phyloP scores from a whole-genome alignment of 1,140 invertebrate genomes.

The Meloidogyne hapla region DNA sequence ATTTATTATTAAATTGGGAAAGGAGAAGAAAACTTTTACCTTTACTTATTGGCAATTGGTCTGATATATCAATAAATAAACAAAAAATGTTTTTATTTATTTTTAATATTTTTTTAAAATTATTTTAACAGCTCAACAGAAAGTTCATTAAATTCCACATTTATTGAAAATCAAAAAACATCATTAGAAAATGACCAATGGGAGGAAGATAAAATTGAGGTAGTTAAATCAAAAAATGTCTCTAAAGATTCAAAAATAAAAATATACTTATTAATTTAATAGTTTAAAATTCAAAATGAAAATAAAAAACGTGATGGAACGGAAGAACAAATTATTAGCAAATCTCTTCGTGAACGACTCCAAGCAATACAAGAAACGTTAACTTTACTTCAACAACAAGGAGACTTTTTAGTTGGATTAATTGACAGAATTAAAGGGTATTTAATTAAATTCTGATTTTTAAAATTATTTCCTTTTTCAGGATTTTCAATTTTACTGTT shows the following conservation, averaged over 20 bases:
- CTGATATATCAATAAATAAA: too few species aligned
- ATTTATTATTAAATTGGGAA: constrained; percentile 29
- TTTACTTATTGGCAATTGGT: not conserved
- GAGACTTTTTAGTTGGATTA: constrained; percentile 56
- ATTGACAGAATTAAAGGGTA: constrained; percentile 59
- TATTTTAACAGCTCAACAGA: not conserved
- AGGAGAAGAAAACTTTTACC: constrained; percentile 12
- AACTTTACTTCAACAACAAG: constrained; percentile 43
- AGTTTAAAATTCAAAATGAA: not conserved
- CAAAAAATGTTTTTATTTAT: too few species aligned
- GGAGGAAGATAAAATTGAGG: constrained; percentile 27
- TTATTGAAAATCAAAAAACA: not conserved
- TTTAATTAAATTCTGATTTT: constrained; percentile 21
- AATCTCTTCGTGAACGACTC: constrained; percentile 43
- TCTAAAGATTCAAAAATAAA: too few species aligned
- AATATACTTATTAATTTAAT: not conserved
- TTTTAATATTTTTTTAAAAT: too few species aligned
- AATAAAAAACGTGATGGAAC: not conserved
- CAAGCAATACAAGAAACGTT: constrained; percentile 54
- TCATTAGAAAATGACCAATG: not conserved
- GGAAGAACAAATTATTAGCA: constrained; percentile 9
- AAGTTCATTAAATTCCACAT: not conserved
- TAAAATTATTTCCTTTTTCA: constrained; percentile 67
- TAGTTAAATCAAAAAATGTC: too few species aligned
- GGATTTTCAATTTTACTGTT: constrained; percentile 93